Evolutionary conservation across 2,797 vertebrate species (phyloP), one percentile per base, ranked within the genome.

Genomic region (Psittacula echo): DNA sequence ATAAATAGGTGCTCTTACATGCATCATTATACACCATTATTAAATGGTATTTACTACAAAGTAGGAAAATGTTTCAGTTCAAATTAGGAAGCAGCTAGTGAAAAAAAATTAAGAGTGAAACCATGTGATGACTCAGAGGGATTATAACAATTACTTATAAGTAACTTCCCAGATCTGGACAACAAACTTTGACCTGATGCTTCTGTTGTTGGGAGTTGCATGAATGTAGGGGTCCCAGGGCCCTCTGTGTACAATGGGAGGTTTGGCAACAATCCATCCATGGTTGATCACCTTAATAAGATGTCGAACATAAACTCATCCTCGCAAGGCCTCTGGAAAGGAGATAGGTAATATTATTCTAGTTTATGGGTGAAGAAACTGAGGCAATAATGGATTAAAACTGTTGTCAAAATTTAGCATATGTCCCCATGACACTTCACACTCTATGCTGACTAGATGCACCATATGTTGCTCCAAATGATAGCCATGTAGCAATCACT

Each of bases 1-100:
- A 97, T 95, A 93, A 97, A 96, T 86, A 96, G 96, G 95, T 95
- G 95, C 60, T 96, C 72, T 75, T 95, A 58, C 26, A 1, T 47
- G 56, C 48, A 50, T 62, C 62, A 74, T 96, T 94, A 95, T 92
- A 94, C 92, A 93, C 84, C 89, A 97, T 96, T 95, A 93, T 39
- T 39, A 10, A 39, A 39, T 39, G 10, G 37, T 39, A 39, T 39
- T 39, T 39, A 97, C 94, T 94, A 94, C 96, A 97, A 97, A 96
- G 87, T 91, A 96, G 96, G 97, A 96, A 93, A 97, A 96, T 44
- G 65, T 22, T 91, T 96, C 29, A 11, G 90, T 72, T 85, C 91
- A 83, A 95, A 95, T 93, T 92, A 85, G 60, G 44, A 95, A 34
- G 64, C 73, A 90, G 79, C 34, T 60, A 78, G 71, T 50, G 82